Conservation (phyloP, 2,888 invertebrate genomes). For the Hermaeophaga mercurialis region DNA sequence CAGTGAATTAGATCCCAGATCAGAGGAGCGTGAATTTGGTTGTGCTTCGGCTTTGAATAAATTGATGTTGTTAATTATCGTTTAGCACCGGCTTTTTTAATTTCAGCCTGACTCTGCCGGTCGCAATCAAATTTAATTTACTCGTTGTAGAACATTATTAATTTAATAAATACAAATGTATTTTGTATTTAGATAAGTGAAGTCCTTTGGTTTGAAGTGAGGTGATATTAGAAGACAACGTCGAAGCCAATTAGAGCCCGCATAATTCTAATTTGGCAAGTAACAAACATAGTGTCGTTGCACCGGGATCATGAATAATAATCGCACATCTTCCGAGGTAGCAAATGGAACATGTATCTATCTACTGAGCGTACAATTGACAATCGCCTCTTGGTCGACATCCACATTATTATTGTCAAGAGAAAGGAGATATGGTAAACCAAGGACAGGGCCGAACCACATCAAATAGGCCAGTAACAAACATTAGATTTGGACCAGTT, state of each 20-base stretch:
- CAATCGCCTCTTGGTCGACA: neutral
- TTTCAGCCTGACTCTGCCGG: neutral
- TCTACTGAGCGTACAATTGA: neutral
- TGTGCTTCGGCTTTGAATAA: neutral
- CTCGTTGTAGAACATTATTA: too few species aligned
- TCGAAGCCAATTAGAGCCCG: neutral
- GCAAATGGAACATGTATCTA: neutral
- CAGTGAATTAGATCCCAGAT: constrained; percentile 18
- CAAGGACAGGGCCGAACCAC: too few species aligned
- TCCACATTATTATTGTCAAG: too few species aligned
- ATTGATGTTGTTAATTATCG: constrained; percentile 17
- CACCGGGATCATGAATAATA: neutral
- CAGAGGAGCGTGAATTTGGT: constrained; percentile 7
- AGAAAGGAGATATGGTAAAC: too few species aligned
- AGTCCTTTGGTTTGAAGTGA: too few species aligned
- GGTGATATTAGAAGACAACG: neutral
- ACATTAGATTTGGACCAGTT: too few species aligned
- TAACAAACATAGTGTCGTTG: neutral
- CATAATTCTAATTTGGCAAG: neutral
- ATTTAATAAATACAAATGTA: too few species aligned
- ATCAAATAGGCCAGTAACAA: too few species aligned
- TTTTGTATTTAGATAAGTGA: too few species aligned
- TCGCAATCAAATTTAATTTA: constrained; percentile 9
- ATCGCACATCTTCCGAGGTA: neutral
- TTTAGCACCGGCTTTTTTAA: constrained; percentile 9